phyloP scores from a whole-genome alignment of 2,113 vertebrate genomes.

The Dipodomys spectabilis region DNA sequence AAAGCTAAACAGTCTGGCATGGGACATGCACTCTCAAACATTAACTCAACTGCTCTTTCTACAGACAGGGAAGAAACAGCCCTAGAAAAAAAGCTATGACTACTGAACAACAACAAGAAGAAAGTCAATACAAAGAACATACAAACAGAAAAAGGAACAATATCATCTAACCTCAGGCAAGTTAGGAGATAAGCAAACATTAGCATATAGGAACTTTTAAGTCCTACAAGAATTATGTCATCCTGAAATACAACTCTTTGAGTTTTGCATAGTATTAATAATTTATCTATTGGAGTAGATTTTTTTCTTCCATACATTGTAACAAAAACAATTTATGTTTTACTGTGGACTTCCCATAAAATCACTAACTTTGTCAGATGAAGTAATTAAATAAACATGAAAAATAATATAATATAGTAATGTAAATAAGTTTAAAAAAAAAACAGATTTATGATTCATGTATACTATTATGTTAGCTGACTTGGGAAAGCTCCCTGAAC shows the following conservation, averaged over 20 bases:
- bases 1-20: neutral
- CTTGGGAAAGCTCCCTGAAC: constrained; percentile 25
- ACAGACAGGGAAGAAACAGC: neutral
- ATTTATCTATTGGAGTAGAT: constrained; percentile 3
- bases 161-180: neutral
- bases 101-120: neutral
- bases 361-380: neutral
- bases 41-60: neutral
- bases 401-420: neutral
- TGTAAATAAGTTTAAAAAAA: neutral
- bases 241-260: neutral
- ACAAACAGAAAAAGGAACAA: neutral
- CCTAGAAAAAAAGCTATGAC: neutral
- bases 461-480: constrained; percentile 39
- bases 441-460: constrained; percentile 21
- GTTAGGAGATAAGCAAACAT: neutral
- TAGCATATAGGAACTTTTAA: neutral
- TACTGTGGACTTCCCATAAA: constrained; percentile 9
- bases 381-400: constrained; percentile 65
- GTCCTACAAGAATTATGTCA: neutral
- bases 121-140: neutral
- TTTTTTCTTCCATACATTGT: constrained; percentile 11
- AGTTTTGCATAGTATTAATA: neutral
- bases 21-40: neutral
- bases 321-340: constrained; percentile 33